Evolutionary conservation across 1,140 invertebrate genomes (phyloP).

Genomic region (Cylas formicarius): DNA sequence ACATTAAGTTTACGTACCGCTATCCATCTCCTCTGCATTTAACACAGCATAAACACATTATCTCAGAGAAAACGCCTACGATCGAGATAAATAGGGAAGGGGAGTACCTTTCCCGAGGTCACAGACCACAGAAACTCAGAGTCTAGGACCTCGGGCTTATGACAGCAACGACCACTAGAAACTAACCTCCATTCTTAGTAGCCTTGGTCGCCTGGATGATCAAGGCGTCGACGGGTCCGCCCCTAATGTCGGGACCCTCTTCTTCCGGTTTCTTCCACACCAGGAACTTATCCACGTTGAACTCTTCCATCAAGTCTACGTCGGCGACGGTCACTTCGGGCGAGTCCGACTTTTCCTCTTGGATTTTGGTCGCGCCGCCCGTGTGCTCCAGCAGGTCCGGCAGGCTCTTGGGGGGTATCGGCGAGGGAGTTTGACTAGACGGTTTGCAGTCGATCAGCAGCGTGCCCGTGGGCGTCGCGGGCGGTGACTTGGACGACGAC

Average conservation of each 20-base stretch:
- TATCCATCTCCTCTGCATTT: constrained; percentile 23
- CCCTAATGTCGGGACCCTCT: constrained; percentile 81
- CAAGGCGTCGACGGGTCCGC: constrained; percentile 84
- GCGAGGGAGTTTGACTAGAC: constrained; percentile 9
- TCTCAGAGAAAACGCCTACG: constrained; percentile 13
- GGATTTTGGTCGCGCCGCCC: constrained; percentile 15
- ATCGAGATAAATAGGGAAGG: too few relatives aligned
- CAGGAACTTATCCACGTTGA: constrained; percentile 73
- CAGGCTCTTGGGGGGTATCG: constrained; percentile 30
- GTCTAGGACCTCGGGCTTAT: not conserved
- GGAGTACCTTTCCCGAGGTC: constrained; percentile 31
- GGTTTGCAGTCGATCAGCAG: constrained; percentile 41
- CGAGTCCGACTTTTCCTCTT: constrained; percentile 27
- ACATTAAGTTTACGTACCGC: constrained; percentile 25
- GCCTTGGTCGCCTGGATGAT: constrained; percentile 90
- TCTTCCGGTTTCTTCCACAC: constrained; percentile 70
- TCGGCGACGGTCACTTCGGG: constrained; percentile 25
- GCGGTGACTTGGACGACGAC: constrained; percentile 32
- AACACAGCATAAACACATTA: constrained; percentile 8
- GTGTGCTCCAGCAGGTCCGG: constrained; percentile 40
- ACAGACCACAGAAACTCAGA: constrained; percentile 16
- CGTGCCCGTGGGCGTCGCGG: constrained; percentile 38
- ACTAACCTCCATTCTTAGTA: constrained; percentile 65
- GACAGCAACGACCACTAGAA: constrained; percentile 3
- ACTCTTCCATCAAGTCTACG: constrained; percentile 59